Conservation (phyloP, 2,888 invertebrate species). For the Hirtodrosophila confusa region DNA sequence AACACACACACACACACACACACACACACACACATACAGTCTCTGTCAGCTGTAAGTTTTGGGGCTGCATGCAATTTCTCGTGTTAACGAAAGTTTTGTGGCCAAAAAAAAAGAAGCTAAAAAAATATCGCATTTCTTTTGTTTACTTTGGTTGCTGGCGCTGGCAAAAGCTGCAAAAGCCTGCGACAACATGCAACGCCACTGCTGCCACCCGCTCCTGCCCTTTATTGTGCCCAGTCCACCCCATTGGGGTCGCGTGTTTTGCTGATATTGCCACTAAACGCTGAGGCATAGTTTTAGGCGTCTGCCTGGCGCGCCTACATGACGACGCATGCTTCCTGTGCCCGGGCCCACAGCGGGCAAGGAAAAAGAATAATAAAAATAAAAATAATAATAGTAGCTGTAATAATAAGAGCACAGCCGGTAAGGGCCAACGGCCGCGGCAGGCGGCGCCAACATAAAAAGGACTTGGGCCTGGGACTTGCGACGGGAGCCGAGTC, state of each 20-base stretch:
- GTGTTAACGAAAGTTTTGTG: constrained; percentile 74
- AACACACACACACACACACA: constrained; percentile 4
- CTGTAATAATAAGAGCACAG: constrained; percentile 63
- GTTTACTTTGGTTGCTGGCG: constrained; percentile 56
- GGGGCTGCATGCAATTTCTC: constrained; percentile 67
- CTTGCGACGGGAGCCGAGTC: background rate
- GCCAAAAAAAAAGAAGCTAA: constrained; percentile 29
- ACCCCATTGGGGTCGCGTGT: constrained; percentile 51
- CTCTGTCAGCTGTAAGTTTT: constrained; percentile 32
- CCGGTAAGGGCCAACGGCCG: constrained; percentile 66
- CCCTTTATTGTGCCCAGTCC: background rate
- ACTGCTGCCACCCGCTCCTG: constrained; percentile 1
- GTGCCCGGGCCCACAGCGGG: constrained; percentile 22
- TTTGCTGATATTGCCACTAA: constrained; percentile 74
- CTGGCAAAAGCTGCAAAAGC: constrained; percentile 31
- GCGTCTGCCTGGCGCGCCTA: constrained; percentile 78
- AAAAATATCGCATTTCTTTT: constrained; percentile 62
- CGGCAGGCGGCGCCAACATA: constrained; percentile 56
- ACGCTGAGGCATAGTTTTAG: constrained; percentile 77
- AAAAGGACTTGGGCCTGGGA: constrained; percentile 26
- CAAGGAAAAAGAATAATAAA: constrained; percentile 9
- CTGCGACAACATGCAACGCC: constrained; percentile 67
- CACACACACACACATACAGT: background rate
- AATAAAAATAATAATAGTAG: constrained; percentile 66
- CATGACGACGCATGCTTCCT: constrained; percentile 74